Evolutionary conservation across 2,113 vertebrate genomes (phyloP), one percentile per base, ranked within the genome.

Genomic region (Cromileptes altivelis): DNA sequence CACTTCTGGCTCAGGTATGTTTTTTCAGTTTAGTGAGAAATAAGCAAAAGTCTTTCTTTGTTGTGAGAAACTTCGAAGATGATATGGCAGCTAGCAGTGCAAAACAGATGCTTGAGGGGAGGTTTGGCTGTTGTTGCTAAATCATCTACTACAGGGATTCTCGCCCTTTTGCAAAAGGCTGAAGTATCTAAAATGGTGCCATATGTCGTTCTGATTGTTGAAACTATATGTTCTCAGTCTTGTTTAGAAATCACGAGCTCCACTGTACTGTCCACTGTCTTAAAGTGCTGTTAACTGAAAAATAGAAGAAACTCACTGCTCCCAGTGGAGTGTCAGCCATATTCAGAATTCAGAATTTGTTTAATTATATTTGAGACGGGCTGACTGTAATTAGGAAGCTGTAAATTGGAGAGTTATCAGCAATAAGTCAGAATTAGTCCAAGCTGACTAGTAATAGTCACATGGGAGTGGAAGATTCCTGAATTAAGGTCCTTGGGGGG

Each of bases 341-440:
- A 70, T 49, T 75, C 57, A 70, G 21, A 80, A 52, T 67, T 79
- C 67, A 73, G 74, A 77, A 50, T 85, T 68, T 42, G 63, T 77
- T 86, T 82, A 80, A 87, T 91, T 84, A 71, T 62, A 47, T 80
- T 76, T 76, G 27, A 72, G 77, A 80, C 52, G 19, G 50, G 62
- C 77, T 79, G 70, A 49, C 42, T 85, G 80, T 78, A 85, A 84
- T 87, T 80, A 85, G 49, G 77, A 82, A 84, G 74, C 75, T 87
- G 85, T 84, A 74, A 85, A 87, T 70, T 76, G 67, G 52, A 70
- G 67, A 83, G 13, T 72, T 90, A 89, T 77, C 68, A 81, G 70
- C 62, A 74, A 63, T 85, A 73, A 76, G 17, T 90, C 79, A 75
- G 84, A 85, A 76, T 80, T 67, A 76, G 78, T 67, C 4, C 40